Percentiles rank a stretch among this genome's conserved stretches.
Evolutionary conservation across 2,888 invertebrate genomes (phyloP).

Genomic region (Dynastes maya): DNA sequence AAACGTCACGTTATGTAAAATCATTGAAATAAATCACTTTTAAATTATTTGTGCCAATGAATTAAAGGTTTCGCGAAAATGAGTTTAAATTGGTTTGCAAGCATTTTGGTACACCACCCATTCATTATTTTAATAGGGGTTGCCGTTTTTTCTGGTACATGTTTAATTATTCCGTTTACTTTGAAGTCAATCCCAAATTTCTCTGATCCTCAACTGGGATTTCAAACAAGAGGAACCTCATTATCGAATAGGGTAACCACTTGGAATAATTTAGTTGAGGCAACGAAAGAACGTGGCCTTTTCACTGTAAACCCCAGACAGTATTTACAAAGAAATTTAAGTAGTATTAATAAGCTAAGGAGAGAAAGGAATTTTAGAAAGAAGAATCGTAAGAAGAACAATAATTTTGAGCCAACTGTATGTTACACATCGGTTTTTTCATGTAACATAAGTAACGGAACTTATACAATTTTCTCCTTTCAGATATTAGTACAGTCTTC

Average conservation of each 20-base stretch:
- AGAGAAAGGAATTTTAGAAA: conserved; percentile 49
- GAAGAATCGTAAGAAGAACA: conserved; percentile 55
- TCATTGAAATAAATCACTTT: not conserved
- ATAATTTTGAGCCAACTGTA: conserved; percentile 27
- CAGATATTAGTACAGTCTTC: conserved; percentile 45
- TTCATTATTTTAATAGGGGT: conserved; percentile 77
- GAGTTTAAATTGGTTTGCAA: conserved; percentile 76
- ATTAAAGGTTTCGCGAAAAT: conserved; percentile 51
- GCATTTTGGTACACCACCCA: conserved; percentile 79
- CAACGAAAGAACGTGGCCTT: conserved; percentile 79
- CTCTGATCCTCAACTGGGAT: conserved; percentile 90
- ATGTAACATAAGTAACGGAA: no score
- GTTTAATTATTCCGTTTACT: conserved; percentile 78
- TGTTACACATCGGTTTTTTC: not conserved
- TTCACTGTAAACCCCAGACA: conserved; percentile 83
- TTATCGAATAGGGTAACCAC: conserved; percentile 86
- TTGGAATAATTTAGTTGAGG: conserved; percentile 88
- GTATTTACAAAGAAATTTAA: conserved; percentile 66
- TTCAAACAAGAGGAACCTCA: conserved; percentile 92
- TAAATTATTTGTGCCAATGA: conserved; percentile 22
- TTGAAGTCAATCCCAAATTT: conserved; percentile 83
- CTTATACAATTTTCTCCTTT: not conserved
- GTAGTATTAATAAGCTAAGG: conserved; percentile 21
- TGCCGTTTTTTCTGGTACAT: conserved; percentile 77
- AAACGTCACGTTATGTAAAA: conserved; percentile 37